phyloP scores from a whole-genome alignment of 2,797 vertebrate genomes.

The Schizothorax lantsangensis region DNA sequence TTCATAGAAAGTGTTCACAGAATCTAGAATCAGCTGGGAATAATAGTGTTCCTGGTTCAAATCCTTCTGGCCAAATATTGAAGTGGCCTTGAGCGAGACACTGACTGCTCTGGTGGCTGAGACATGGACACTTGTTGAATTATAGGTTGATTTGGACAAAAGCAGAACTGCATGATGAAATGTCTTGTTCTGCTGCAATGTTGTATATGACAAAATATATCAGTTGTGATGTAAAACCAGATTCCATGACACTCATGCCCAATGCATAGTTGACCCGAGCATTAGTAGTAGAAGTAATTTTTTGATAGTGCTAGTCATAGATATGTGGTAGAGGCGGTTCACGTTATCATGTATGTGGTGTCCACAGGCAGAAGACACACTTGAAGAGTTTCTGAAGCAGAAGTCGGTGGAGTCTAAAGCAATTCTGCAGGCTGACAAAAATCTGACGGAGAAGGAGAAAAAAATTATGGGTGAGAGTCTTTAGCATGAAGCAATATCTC shows the following conservation, averaged over 20 bases:
- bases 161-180: neutral
- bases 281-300: neutral
- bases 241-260: neutral
- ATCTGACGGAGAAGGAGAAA: slow-evolving; percentile 59
- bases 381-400: slow-evolving; percentile 56
- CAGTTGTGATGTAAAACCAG: too few relatives aligned
- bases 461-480: slow-evolving; percentile 54
- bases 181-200: neutral
- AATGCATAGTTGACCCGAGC: neutral
- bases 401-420: slow-evolving; percentile 55
- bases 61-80: too few relatives aligned
- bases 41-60: too few relatives aligned
- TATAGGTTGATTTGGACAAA: too few relatives aligned
- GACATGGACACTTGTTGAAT: too few relatives aligned
- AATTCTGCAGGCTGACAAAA: slow-evolving; percentile 60
- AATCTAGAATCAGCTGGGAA: neutral
- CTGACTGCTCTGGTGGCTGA: too few relatives aligned
- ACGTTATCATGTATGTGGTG: neutral
- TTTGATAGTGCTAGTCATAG: neutral
- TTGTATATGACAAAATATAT: neutral
- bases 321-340: neutral
- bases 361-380: slow-evolving; percentile 60
- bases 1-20: neutral
- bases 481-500: neutral
- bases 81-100: too few relatives aligned